A percentile compares a stretch with the other conserved stretches of the same genome.
phyloP scores from a whole-genome alignment of 2,113 vertebrate species.

The Albula goreensis region DNA sequence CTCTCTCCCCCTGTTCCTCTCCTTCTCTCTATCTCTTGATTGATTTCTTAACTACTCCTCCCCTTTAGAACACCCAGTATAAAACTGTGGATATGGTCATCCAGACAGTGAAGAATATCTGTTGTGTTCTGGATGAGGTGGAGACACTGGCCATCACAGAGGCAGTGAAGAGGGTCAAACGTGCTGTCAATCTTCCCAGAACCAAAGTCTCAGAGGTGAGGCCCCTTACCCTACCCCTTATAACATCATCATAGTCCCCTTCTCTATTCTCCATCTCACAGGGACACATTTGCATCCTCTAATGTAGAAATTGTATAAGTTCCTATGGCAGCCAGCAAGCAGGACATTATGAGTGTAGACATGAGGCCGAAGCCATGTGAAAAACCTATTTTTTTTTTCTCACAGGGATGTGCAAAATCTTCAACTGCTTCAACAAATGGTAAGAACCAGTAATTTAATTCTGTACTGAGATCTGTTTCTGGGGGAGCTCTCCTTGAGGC shows the following conservation, averaged over 20 bases:
- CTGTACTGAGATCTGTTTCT: not conserved
- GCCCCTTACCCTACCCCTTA: not conserved
- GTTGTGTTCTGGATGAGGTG: slow-evolving; percentile 83
- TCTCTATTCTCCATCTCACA: not conserved
- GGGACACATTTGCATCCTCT: not conserved
- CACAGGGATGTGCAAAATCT: slow-evolving; percentile 72
- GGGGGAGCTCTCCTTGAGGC: not conserved
- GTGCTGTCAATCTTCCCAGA: slow-evolving; percentile 83
- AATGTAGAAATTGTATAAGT: no score
- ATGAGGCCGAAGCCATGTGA: no score
- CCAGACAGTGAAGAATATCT: slow-evolving; percentile 89
- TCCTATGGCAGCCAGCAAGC: no score
- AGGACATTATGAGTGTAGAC: no score
- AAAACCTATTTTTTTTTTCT: not conserved
- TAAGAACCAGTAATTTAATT: slow-evolving; percentile 39
- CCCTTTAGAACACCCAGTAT: slow-evolving; percentile 75
- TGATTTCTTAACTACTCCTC: not conserved
- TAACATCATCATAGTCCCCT: not conserved
- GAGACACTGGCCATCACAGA: slow-evolving; percentile 85
- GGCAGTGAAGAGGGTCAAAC: slow-evolving; percentile 83
- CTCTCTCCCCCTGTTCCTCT: no score
- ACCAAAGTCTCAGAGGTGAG: slow-evolving; percentile 81
- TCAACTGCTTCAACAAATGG: slow-evolving; percentile 61
- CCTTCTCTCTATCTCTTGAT: not conserved
- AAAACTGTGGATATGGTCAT: slow-evolving; percentile 84